These are phyloP conservation scores for Molanna angustata DNA, from an alignment of 2,888 invertebrate species.

Conservation along the genomic window DNA sequence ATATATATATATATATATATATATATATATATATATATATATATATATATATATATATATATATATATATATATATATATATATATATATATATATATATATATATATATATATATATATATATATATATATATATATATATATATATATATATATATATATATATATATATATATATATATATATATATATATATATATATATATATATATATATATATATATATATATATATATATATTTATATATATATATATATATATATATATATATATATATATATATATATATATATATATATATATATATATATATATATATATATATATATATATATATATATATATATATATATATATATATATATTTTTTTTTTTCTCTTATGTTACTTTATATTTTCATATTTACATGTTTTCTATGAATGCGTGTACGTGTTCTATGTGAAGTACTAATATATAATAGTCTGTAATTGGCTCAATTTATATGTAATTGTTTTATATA, in stretches of 20 bases:
- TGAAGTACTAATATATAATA: too few relatives aligned
- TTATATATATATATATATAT: not conserved
- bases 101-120: not conserved
- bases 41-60: not conserved
- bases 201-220: not conserved
- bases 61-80: not conserved
- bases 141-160: not conserved
- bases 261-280: not conserved
- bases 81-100: not conserved
- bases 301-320: not conserved
- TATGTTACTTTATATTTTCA: too few relatives aligned
- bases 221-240: not conserved
- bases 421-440: too few relatives aligned
- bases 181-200: not conserved
- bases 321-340: not conserved
- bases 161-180: not conserved
- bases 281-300: not conserved
- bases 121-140: not conserved
- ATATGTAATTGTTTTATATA: too few relatives aligned
- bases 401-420: too few relatives aligned
- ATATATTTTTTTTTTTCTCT: too few relatives aligned
- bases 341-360: not conserved
- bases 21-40: not conserved
- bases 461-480: too few relatives aligned
- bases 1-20: not conserved